Conservation (phyloP, 2,797 vertebrate species). For the Gobio occitaniae region DNA sequence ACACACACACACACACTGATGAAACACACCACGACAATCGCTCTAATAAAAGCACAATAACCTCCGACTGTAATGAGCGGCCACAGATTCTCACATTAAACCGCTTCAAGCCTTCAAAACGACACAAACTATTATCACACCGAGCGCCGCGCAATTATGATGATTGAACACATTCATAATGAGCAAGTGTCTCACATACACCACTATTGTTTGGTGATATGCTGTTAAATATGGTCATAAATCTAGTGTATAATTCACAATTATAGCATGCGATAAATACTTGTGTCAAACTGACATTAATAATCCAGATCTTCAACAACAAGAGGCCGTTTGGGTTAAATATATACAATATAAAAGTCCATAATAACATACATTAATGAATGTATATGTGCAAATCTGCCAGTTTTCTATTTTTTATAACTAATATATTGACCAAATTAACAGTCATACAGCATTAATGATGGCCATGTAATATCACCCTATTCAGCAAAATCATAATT, state of each 20-base stretch:
- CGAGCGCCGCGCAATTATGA: too few relatives aligned
- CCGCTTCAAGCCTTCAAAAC: too few relatives aligned
- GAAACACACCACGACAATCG: slow-evolving; percentile 60
- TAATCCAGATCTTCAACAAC: not conserved
- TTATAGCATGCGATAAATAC: not conserved
- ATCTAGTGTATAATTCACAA: not conserved
- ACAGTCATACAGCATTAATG: not conserved
- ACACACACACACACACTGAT: slow-evolving; percentile 67
- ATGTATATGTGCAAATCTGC: too few relatives aligned
- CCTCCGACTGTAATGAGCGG: slow-evolving; percentile 37
- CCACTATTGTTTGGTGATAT: not conserved
- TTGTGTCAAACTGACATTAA: not conserved
- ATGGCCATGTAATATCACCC: not conserved
- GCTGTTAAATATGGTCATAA: not conserved
- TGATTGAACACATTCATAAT: not conserved
- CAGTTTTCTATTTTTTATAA: not conserved
- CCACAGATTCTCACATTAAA: too few relatives aligned
- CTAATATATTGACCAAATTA: not conserved
- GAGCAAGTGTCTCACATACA: not conserved
- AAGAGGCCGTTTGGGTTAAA: not conserved
- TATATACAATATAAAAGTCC: too few relatives aligned
- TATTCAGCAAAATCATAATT: not conserved
- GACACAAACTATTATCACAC: too few relatives aligned
- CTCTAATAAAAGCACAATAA: slow-evolving; percentile 62
- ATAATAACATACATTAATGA: not conserved